phyloP scores from a whole-genome alignment of 1,140 invertebrate genomes.

The Drosophila tani region DNA sequence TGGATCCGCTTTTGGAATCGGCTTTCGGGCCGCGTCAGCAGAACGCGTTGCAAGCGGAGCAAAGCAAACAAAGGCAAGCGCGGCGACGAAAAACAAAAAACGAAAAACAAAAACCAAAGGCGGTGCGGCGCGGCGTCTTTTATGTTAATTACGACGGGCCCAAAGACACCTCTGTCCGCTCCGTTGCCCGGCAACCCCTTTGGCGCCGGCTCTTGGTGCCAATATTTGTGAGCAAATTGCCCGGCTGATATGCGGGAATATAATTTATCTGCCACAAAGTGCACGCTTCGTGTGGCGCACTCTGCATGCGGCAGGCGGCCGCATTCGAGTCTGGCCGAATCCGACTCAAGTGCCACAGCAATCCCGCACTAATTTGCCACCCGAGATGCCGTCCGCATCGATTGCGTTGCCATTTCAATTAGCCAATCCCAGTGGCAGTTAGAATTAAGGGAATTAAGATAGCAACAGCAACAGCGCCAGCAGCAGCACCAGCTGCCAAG shows the following conservation, averaged over 20 bases:
- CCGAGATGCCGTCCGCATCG: slow-evolving; percentile 36
- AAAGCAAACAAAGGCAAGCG: slow-evolving; percentile 25
- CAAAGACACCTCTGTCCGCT: slow-evolving; percentile 22
- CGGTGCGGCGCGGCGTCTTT: slow-evolving; percentile 50
- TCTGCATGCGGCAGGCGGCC: slow-evolving; percentile 40
- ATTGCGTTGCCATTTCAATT: slow-evolving; percentile 66
- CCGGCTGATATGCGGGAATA: slow-evolving; percentile 40
- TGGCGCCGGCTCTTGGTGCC: slow-evolving; percentile 40
- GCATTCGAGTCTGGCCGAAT: slow-evolving; percentile 47
- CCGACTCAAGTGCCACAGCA: slow-evolving; percentile 57
- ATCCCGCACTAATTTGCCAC: slow-evolving; percentile 46
- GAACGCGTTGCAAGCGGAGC: slow-evolving; percentile 47
- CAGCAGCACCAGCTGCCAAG: not conserved
- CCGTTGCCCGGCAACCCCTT: not conserved
- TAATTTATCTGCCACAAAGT: slow-evolving; percentile 68
- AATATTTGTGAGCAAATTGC: slow-evolving; percentile 51
- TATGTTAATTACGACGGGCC: slow-evolving; percentile 63
- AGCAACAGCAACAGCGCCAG: not conserved
- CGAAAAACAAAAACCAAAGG: slow-evolving; percentile 25
- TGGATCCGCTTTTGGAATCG: slow-evolving; percentile 17
- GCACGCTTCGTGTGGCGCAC: slow-evolving; percentile 57
- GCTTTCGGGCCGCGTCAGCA: slow-evolving; percentile 20
- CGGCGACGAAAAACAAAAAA: slow-evolving; percentile 17
- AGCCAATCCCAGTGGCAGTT: slow-evolving; percentile 64
- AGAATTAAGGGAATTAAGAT: slow-evolving; percentile 27